Conservation (phyloP, 2,888 invertebrate genomes). For the Caenorhabditis sp. region DNA sequence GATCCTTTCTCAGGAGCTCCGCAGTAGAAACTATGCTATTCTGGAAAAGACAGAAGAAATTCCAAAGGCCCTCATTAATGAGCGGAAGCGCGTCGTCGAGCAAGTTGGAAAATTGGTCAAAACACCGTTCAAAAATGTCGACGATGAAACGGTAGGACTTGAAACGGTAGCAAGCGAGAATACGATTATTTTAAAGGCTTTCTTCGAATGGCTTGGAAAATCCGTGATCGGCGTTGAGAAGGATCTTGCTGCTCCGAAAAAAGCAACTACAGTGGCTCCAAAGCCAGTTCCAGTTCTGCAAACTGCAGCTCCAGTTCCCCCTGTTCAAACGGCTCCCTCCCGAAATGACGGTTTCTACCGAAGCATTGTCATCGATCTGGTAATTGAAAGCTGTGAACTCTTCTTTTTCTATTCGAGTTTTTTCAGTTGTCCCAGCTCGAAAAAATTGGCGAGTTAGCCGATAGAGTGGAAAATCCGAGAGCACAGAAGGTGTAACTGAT, state of each 20-base stretch:
- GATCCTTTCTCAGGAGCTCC: slow-evolving; percentile 59
- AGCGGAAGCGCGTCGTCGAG: slow-evolving; percentile 34
- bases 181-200: slow-evolving; percentile 27
- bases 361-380: slow-evolving; percentile 1
- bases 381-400: too few species aligned
- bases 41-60: slow-evolving; percentile 56
- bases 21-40: slow-evolving; percentile 51
- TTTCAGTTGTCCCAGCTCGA: slow-evolving; percentile 36
- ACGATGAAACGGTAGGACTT: slow-evolving; percentile 29
- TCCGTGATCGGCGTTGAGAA: slow-evolving; percentile 26
- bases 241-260: slow-evolving; percentile 3
- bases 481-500: neutral
- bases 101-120: slow-evolving; percentile 13
- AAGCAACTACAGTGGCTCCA: slow-evolving; percentile 9
- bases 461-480: slow-evolving; percentile 10
- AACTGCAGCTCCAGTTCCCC: neutral
- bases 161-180: neutral
- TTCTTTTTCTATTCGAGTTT: too few species aligned
- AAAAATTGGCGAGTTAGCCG: slow-evolving; percentile 20
- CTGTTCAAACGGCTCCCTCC: neutral
- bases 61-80: slow-evolving; percentile 9
- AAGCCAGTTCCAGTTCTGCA: neutral
- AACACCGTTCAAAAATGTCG: slow-evolving; percentile 25
- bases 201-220: slow-evolving; percentile 33
- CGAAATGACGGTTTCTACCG: slow-evolving; percentile 8